A percentile compares a stretch with the other conserved stretches of the same genome.
Conservation (phyloP, 2,797 vertebrate genomes). For the Adrianichthys oophorus region DNA sequence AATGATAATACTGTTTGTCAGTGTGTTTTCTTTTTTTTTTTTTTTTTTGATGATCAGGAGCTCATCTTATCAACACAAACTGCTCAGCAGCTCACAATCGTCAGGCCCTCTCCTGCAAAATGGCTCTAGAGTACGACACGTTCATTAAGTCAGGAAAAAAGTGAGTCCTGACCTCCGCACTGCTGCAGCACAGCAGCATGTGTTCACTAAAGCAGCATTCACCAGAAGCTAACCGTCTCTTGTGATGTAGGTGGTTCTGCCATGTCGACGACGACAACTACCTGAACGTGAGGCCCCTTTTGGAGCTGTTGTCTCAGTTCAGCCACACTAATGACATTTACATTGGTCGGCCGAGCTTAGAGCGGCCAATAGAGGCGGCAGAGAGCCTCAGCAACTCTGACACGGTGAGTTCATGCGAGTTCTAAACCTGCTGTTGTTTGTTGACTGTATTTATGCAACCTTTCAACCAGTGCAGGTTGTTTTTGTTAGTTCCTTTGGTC, state of each 20-base stretch:
- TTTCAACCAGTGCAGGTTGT: too few relatives aligned
- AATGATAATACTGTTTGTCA: not conserved
- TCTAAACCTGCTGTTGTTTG: too few relatives aligned
- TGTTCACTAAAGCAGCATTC: not conserved
- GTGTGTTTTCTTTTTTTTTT: not conserved
- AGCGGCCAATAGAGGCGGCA: constrained; percentile 90
- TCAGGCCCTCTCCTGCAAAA: constrained; percentile 96
- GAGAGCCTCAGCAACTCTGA: constrained; percentile 81
- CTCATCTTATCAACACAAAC: constrained; percentile 90
- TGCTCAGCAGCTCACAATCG: constrained; percentile 93
- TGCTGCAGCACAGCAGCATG: not conserved
- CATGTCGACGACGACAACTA: constrained; percentile 97
- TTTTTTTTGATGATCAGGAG: constrained; percentile 70
- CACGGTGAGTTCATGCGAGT: constrained; percentile 67
- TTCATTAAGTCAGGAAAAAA: constrained; percentile 90
- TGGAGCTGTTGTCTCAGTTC: constrained; percentile 85
- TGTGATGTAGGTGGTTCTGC: constrained; percentile 90
- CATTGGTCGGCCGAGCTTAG: constrained; percentile 90
- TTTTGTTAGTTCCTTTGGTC: too few relatives aligned
- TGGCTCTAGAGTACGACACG: constrained; percentile 91
- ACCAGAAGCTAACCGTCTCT: not conserved
- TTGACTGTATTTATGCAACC: too few relatives aligned
- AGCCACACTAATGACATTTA: constrained; percentile 89
- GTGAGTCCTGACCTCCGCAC: constrained; percentile 70
- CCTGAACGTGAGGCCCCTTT: constrained; percentile 82